phyloP scores from a whole-genome alignment of 37 sponge, comb jelly and placozoan genomes.

The Bolinopsis microptera region DNA sequence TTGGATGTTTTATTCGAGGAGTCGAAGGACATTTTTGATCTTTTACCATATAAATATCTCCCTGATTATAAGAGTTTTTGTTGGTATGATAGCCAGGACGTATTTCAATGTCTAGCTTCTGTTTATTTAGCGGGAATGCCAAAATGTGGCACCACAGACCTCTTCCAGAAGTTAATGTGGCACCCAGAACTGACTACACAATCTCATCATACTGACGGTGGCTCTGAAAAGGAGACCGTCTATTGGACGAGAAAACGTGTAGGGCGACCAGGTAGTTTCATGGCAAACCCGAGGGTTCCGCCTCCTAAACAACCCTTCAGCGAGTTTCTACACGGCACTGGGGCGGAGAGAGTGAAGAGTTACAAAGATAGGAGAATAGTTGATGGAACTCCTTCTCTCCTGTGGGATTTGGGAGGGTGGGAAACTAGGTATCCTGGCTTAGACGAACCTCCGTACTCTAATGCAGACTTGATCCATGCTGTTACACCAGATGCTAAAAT shows the following conservation, averaged over 20 bases:
- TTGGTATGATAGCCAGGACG: not conserved
- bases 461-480: conserved; percentile 52
- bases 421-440: not conserved
- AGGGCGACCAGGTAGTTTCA: not conserved
- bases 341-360: too few species aligned
- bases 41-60: conserved; percentile 3
- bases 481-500: conserved; percentile 69
- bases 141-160: conserved; percentile 49
- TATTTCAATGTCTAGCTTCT: not conserved
- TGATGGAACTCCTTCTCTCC: conserved; percentile 41
- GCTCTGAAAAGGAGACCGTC: not conserved
- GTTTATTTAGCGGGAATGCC: conserved; percentile 33
- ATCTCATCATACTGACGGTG: not conserved
- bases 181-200: not conserved
- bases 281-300: not conserved
- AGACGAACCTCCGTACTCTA: not conserved
- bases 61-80: conserved; percentile 45
- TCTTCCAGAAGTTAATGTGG: not conserved
- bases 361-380: not conserved
- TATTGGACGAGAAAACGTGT: conserved; percentile 10
- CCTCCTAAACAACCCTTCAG: not conserved
- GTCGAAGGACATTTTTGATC: not conserved
- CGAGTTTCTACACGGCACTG: not conserved
- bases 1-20: not conserved
- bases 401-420: conserved; percentile 32